Base-by-base conservation (phyloP, 2,888 invertebrate species). In the Vanessa cardui region DNA sequence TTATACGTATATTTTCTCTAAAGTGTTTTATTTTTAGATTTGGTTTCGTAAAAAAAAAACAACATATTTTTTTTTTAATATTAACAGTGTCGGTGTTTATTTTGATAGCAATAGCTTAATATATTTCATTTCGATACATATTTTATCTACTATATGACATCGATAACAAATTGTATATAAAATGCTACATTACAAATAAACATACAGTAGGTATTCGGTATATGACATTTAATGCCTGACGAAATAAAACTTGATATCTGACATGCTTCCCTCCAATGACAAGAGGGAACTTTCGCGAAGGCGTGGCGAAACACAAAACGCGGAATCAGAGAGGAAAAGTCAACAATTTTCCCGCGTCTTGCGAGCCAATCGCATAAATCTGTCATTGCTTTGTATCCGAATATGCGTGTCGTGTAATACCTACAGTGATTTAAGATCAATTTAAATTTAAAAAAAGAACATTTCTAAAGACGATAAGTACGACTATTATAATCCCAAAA, bases 261-360 rank as follows among this genome's bases (percentile, higher is more conserved):
- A 65, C 18, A 18, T 16, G 54, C 54, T 52, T 60, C 65, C 65
- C 61, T 75, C 91, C 90, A 90, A 90, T 91, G 84, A 85, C 84
- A 84, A 75, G 71, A 76, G 77, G 76, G 71, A 76, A 73, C 54
- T 70, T 66, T 68, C 74, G 72, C 72, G 77, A 73, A 88, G 91
- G 90, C 89, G 90, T 84, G 86, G 86, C 87, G 73, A 70, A 67
- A 70, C 74, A 81, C 83, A 80, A 84, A 85, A 85, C 84, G 78
- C 83, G 76, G 76, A 81, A 80, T 89, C 91, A 91, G 79, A 89
- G 78, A 87, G 87, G 90, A 91, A 91, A 91, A 90, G 89, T 91
- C 90, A 92, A 83, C 85, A 81, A 75, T 80, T 85, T 84, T 80
- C 85, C 85, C 83, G 83, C 79, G 79, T 63, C 76, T 70, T 70